These are phyloP conservation scores for Rhingia rostrata DNA, from an alignment of 2,888 invertebrate species.

Conservation along the genomic window DNA sequence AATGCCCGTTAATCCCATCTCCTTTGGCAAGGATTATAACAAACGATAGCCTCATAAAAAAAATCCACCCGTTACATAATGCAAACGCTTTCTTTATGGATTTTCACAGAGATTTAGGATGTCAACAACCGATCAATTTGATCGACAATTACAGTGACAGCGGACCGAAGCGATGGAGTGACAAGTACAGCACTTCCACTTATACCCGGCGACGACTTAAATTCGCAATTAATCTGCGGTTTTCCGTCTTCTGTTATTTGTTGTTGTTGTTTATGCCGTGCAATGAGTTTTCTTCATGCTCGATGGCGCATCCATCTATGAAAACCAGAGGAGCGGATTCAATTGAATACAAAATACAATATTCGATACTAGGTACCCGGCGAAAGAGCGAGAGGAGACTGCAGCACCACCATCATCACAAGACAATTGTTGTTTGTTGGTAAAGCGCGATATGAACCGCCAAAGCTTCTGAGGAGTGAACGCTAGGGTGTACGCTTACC, in stretches of 20 bases:
- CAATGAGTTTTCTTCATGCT: slow-evolving; percentile 66
- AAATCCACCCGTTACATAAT: too few species aligned
- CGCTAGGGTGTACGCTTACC: slow-evolving; percentile 81
- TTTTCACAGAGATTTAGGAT: slow-evolving; percentile 48
- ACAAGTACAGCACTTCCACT: slow-evolving; percentile 63
- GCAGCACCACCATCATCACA: too few species aligned
- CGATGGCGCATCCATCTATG: slow-evolving; percentile 64
- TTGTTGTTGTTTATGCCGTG: slow-evolving; percentile 32
- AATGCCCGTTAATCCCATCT: neutral
- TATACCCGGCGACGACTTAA: slow-evolving; percentile 38
- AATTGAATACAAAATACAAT: slow-evolving; percentile 49
- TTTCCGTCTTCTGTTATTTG: slow-evolving; percentile 50
- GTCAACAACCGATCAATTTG: slow-evolving; percentile 71
- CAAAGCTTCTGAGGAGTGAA: slow-evolving; percentile 43
- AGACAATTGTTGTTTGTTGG: slow-evolving; percentile 39
- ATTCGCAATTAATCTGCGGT: slow-evolving; percentile 71
- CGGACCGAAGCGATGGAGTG: slow-evolving; percentile 62
- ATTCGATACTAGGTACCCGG: slow-evolving; percentile 58
- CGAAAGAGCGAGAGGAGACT: slow-evolving; percentile 38
- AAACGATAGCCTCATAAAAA: slow-evolving; percentile 31
- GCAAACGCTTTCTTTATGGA: slow-evolving; percentile 5
- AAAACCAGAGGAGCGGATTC: slow-evolving; percentile 51
- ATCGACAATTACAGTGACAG: slow-evolving; percentile 63
- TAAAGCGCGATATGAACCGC: slow-evolving; percentile 50
- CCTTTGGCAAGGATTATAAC: slow-evolving; percentile 41